A percentile compares a stretch with the other conserved stretches of the same genome.
Evolutionary conservation across 2,888 invertebrate species (phyloP).

Genomic region (Microctonus hyperodae): DNA sequence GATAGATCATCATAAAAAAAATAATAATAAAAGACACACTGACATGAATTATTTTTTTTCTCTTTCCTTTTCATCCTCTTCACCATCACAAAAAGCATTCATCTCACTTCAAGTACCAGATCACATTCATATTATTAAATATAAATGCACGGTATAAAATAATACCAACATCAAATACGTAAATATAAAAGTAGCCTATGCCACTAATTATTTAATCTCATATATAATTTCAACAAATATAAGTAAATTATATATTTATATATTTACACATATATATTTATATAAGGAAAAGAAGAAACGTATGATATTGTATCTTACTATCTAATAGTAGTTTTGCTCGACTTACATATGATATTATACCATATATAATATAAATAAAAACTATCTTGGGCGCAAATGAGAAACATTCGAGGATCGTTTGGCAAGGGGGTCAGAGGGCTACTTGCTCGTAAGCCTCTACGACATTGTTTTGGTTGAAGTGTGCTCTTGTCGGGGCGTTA

Average conservation of each 20-base stretch:
- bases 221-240: not conserved
- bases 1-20: not conserved
- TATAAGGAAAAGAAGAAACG: not conserved
- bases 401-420: slow-evolving; percentile 55
- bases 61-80: not conserved
- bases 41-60: not conserved
- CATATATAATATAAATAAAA: not conserved
- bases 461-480: slow-evolving; percentile 59
- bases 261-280: not conserved
- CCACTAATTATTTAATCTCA: not conserved
- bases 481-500: slow-evolving; percentile 54
- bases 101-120: not conserved
- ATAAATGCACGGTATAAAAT: not conserved
- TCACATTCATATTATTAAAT: not conserved
- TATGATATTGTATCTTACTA: not conserved
- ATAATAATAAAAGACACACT: not conserved
- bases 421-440: slow-evolving; percentile 60
- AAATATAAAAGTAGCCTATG: not conserved
- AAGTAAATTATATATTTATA: no score
- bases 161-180: not conserved
- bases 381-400: slow-evolving; percentile 27
- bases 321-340: slow-evolving; percentile 31
- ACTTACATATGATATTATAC: slow-evolving; percentile 27
- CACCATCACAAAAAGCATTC: not conserved
- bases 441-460: slow-evolving; percentile 55